These are phyloP conservation scores for Listronotus bonariensis DNA, from an alignment of 1,140 invertebrate genomes.

Conservation along the genomic window DNA sequence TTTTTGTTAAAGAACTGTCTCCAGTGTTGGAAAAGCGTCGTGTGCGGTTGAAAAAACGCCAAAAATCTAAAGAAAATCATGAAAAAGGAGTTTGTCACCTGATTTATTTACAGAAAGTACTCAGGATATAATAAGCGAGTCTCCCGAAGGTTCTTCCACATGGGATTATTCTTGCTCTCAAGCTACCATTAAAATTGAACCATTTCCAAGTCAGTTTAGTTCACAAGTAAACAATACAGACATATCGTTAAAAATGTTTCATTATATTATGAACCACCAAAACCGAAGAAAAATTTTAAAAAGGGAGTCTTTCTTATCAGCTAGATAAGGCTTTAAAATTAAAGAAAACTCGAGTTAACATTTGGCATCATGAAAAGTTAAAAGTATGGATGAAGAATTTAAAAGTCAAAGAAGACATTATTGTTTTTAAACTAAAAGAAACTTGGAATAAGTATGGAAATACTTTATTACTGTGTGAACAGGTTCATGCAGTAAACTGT, in stretches of 20 bases:
- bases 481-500: no score
- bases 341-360: slow-evolving; percentile 22
- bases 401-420: slow-evolving; percentile 6
- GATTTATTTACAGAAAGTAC: neutral
- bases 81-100: neutral
- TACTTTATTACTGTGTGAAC: slow-evolving; percentile 22
- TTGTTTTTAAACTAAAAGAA: slow-evolving; percentile 13
- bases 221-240: neutral
- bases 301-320: slow-evolving; percentile 34
- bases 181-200: slow-evolving; percentile 14
- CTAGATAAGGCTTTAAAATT: slow-evolving; percentile 36
- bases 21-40: slow-evolving; percentile 16
- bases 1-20: slow-evolving; percentile 3
- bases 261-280: slow-evolving; percentile 19
- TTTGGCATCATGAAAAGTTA: slow-evolving; percentile 40
- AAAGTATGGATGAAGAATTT: slow-evolving; percentile 10
- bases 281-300: slow-evolving; percentile 32
- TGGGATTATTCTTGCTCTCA: neutral
- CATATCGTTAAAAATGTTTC: neutral
- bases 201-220: slow-evolving; percentile 27
- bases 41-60: slow-evolving; percentile 1
- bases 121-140: neutral
- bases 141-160: neutral
- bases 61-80: slow-evolving; percentile 5
- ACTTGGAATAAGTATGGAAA: slow-evolving; percentile 25